Evolutionary conservation across 1,140 invertebrate genomes (phyloP), one percentile per base, ranked within the genome.

Genomic region (Telenomus remus): DNA sequence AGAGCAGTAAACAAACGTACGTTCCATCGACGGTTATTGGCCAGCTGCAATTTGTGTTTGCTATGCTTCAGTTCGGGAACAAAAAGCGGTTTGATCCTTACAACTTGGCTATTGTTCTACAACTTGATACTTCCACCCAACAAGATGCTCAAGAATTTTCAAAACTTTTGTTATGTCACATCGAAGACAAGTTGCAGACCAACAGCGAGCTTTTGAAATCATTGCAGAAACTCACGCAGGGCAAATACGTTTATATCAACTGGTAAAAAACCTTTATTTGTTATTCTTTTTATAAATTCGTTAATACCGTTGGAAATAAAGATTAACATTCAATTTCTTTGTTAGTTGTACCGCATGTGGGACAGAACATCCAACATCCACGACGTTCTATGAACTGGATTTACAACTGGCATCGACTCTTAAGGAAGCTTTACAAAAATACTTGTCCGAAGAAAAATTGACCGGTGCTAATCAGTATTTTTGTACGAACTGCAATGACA

Each of bases 141-240:
- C 91, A 93, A 88, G 93, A 94, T 89, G 93, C 92, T n/a, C 91
- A 93, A 84, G 93, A 94, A 84, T 94, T 94, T 86, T 92, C 91
- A 9, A 93, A 93, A 80, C 83, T 94, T 16, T 91, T 94, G 72
- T 86, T 94, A 54, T 90, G 90, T 39, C 85, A 92, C 42, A 85
- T 94, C 10, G 92, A 92, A 82, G 87, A 88, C 39, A 88, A 88
- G 56, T 78, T 91, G 1, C 84, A 84, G n/a, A 82, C 88, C 76
- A 89, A 90, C 65, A 70, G 79, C 15, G 82, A 86, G 35, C 76
- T 91, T 11, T 85, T 86, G 57, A 87, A 90, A 74, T 87, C 91
- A 43, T 86, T 94, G 39, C 90, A 91, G 68, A 84, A 89, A 44
- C 89, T 92, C 76, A 93, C 92, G 64, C 88, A 89, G 80, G 92